These are phyloP conservation scores for Eurytoma adleriae DNA, from an alignment of 2,888 invertebrate genomes.

Conservation along the genomic window DNA sequence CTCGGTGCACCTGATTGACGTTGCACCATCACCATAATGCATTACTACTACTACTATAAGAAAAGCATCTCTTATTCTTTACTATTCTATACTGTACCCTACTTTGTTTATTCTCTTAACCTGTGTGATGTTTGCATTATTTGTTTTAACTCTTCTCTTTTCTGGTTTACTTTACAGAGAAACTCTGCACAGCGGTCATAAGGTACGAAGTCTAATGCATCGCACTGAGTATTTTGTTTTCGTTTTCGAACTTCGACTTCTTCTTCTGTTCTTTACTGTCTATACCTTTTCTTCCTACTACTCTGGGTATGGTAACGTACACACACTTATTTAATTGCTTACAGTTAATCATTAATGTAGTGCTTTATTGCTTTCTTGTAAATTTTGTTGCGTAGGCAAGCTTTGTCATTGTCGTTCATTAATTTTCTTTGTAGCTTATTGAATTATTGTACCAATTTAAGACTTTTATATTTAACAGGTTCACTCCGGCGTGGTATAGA, in stretches of 20 bases:
- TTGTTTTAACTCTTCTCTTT: constrained; percentile 73
- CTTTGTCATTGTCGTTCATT: too few species aligned
- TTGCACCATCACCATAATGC: background rate
- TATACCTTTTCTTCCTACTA: constrained; percentile 50
- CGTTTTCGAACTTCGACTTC: constrained; percentile 42
- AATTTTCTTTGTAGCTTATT: too few species aligned
- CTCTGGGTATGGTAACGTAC: constrained; percentile 48
- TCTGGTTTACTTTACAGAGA: constrained; percentile 75
- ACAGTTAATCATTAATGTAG: background rate
- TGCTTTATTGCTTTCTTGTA: too few species aligned
- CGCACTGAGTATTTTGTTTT: constrained; percentile 44
- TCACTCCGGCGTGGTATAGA: too few species aligned
- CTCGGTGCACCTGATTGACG: constrained; percentile 23
- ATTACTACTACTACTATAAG: background rate
- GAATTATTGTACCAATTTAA: too few species aligned
- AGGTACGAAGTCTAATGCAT: constrained; percentile 70
- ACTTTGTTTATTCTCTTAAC: constrained; percentile 22
- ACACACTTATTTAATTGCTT: constrained; percentile 27
- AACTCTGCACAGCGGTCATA: constrained; percentile 74
- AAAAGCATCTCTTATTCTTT: constrained; percentile 16
- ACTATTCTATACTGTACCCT: background rate
- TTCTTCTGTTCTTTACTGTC: constrained; percentile 48
- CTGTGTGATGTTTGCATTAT: constrained; percentile 35
- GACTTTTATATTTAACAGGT: too few species aligned
- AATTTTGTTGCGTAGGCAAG: too few species aligned